These are phyloP conservation scores for Xestia rhomboidea DNA, from an alignment of 2,888 invertebrate species.

Conservation along the genomic window DNA sequence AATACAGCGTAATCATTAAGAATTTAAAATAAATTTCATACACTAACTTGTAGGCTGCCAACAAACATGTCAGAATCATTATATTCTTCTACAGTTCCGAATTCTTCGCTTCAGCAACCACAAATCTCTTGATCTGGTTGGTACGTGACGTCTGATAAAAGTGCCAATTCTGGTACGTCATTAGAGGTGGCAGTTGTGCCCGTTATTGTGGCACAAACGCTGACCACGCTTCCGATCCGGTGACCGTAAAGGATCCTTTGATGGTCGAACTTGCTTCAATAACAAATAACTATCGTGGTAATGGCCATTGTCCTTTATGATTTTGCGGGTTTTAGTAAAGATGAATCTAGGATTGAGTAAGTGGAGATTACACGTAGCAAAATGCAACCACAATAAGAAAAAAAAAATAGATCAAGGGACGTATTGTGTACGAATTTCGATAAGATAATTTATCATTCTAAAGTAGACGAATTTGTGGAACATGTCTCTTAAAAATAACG, in stretches of 20 bases:
- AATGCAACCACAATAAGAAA: neutral
- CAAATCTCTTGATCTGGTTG: slow-evolving; percentile 71
- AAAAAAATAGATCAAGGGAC: neutral
- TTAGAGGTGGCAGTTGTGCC: slow-evolving; percentile 71
- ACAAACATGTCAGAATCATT: slow-evolving; percentile 27
- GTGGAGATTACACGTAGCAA: neutral
- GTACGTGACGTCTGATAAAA: slow-evolving; percentile 85
- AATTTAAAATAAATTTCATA: too few relatives aligned
- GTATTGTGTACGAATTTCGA: neutral
- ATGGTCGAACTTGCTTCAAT: slow-evolving; percentile 66
- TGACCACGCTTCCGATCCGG: slow-evolving; percentile 84
- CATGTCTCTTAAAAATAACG: neutral
- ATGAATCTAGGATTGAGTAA: slow-evolving; percentile 34
- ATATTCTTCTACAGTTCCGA: slow-evolving; percentile 33
- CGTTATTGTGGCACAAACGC: slow-evolving; percentile 68
- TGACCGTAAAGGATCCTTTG: slow-evolving; percentile 81
- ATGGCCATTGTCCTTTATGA: slow-evolving; percentile 50
- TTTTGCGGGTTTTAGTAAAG: slow-evolving; percentile 40
- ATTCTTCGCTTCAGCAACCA: slow-evolving; percentile 55
- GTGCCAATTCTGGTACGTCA: slow-evolving; percentile 84
- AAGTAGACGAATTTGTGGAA: neutral
- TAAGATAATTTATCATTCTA: neutral
- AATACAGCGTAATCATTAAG: neutral
- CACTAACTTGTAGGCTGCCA: too few relatives aligned
- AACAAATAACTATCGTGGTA: slow-evolving; percentile 64